Percentiles rank a stretch among this genome's conserved stretches.
Conservation (phyloP, 2,113 vertebrate species). For the Trematocara variabile region DNA sequence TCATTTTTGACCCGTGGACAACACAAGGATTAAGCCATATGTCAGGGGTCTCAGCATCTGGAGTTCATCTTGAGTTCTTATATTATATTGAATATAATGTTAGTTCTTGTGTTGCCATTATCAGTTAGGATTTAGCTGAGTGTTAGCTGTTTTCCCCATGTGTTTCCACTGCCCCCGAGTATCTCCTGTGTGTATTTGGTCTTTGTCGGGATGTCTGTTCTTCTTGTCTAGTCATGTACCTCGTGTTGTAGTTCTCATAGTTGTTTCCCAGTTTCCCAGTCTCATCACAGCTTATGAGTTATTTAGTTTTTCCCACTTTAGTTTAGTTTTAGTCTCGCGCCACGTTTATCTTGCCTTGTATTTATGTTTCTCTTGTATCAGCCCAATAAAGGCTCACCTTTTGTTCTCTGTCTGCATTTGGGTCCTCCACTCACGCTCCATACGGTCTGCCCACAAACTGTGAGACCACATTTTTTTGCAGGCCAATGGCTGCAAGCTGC, state of each 20-base stretch:
- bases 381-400: neutral
- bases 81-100: neutral
- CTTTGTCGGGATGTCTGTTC: neutral
- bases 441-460: neutral
- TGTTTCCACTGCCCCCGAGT: accelerated
- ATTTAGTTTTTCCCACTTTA: neutral
- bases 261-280: neutral
- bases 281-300: neutral
- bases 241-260: neutral
- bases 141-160: neutral
- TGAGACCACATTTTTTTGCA: neutral
- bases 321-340: neutral
- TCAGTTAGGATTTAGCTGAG: neutral
- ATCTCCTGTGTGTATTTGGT: neutral
- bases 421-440: neutral
- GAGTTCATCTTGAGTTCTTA: neutral
- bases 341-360: neutral
- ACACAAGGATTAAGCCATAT: neutral
- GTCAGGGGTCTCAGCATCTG: neutral
- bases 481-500: neutral
- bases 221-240: neutral
- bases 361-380: neutral
- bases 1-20: too few species aligned
- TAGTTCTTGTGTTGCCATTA: neutral
- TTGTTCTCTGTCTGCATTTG: neutral